These are phyloP conservation scores for Pseudobourletiella spinata DNA, from an alignment of 1,140 invertebrate species.

Conservation along the genomic window DNA sequence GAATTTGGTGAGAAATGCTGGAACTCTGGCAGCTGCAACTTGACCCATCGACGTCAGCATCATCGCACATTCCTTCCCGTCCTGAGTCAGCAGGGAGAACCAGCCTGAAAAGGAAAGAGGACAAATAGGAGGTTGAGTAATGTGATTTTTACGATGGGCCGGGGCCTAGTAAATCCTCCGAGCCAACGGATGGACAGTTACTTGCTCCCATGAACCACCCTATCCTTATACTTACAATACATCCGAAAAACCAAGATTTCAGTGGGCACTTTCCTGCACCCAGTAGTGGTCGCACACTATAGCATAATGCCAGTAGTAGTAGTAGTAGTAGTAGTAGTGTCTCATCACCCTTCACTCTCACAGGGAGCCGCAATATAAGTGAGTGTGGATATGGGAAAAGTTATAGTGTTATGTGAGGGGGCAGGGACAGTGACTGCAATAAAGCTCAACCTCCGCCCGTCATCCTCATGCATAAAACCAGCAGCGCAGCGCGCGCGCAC, in stretches of 20 bases:
- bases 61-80: conserved; percentile 39
- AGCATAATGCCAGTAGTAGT: too few relatives aligned
- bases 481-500: too few relatives aligned
- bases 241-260: not conserved
- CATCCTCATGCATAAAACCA: too few relatives aligned
- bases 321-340: too few relatives aligned
- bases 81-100: conserved; percentile 40
- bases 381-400: too few relatives aligned
- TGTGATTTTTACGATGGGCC: not conserved
- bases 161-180: not conserved
- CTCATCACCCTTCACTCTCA: too few relatives aligned
- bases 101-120: conserved; percentile 37
- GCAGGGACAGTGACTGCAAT: too few relatives aligned
- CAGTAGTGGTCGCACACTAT: not conserved
- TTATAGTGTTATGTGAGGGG: too few relatives aligned
- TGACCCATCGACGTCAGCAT: conserved; percentile 39
- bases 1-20: conserved; percentile 41
- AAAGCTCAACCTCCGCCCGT: too few relatives aligned
- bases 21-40: conserved; percentile 38
- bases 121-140: not conserved
- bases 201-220: not conserved
- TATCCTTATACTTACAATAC: not conserved
- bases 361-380: too few relatives aligned
- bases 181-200: not conserved
- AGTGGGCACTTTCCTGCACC: too few relatives aligned